Evolutionary conservation across 2,888 invertebrate genomes (phyloP).

Genomic region (Lycaena phlaeas): DNA sequence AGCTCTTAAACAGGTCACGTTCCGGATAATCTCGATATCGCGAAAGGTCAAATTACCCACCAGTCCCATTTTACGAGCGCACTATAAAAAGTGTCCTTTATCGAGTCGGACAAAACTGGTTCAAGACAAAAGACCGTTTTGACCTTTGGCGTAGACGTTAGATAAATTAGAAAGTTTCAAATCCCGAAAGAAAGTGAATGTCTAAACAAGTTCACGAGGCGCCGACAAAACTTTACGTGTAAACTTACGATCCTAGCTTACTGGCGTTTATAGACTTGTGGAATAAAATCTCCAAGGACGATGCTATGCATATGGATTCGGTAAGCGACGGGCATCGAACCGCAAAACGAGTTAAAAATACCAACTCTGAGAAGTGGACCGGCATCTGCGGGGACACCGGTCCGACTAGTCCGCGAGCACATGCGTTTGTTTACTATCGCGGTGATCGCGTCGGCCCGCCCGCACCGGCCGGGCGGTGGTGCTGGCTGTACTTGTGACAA

Average conservation of each 20-base stretch:
- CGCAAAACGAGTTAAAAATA: constrained; percentile 70
- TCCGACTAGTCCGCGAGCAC: constrained; percentile 59
- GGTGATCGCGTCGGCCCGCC: constrained; percentile 21
- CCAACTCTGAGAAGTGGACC: constrained; percentile 54
- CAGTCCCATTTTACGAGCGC: constrained; percentile 38
- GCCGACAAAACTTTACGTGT: constrained; percentile 29
- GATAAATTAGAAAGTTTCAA: constrained; percentile 44
- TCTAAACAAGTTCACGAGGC: constrained; percentile 44
- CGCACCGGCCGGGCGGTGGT: constrained; percentile 18
- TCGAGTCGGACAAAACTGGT: constrained; percentile 37
- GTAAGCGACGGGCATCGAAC: constrained; percentile 68
- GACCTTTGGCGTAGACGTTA: constrained; percentile 29
- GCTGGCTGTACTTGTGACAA: constrained; percentile 31
- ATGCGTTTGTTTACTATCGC: constrained; percentile 72
- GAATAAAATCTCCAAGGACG: constrained; percentile 54
- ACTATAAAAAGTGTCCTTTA: constrained; percentile 45
- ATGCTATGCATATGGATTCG: constrained; percentile 67
- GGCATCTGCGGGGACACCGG: constrained; percentile 67
- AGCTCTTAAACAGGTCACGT: neutral
- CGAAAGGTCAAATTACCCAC: constrained; percentile 45
- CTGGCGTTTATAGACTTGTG: constrained; percentile 36
- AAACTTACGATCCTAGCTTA: constrained; percentile 33
- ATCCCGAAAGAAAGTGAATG: constrained; percentile 27
- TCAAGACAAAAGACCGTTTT: constrained; percentile 26
- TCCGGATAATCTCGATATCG: constrained; percentile 10